Evolutionary conservation across 2,888 invertebrate species (phyloP).

Genomic region (Meteorus colon): DNA sequence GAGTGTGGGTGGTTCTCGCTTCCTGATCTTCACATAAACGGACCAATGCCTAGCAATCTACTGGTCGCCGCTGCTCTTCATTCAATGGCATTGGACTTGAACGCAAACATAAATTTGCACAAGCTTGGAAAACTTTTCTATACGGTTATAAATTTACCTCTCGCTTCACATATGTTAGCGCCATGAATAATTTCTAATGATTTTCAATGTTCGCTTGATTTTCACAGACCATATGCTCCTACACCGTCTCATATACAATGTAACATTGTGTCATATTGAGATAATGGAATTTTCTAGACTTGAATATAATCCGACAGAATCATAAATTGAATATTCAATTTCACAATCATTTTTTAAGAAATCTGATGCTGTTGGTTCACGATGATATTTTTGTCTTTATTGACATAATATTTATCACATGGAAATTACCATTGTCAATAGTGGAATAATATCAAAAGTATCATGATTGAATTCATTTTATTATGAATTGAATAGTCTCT

Average conservation of each 20-base stretch:
- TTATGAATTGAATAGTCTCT: too few species aligned
- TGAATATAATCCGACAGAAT: background rate
- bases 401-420: too few species aligned
- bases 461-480: too few species aligned
- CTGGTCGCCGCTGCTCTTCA: constrained; percentile 11
- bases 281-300: background rate
- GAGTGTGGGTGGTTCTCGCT: constrained; percentile 16
- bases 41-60: constrained; percentile 16
- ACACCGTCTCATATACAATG: background rate
- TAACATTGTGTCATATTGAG: constrained; percentile 7
- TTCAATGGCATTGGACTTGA: constrained; percentile 22
- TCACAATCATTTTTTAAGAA: background rate
- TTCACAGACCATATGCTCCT: background rate
- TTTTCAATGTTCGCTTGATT: constrained; percentile 7
- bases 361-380: too few species aligned
- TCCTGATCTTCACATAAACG: constrained; percentile 17
- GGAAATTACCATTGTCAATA: too few species aligned
- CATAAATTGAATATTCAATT: background rate
- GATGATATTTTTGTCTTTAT: too few species aligned
- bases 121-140: constrained; percentile 22
- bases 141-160: constrained; percentile 24
- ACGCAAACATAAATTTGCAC: constrained; percentile 26
- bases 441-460: too few species aligned
- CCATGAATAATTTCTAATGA: constrained; percentile 1
- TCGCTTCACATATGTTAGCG: background rate